Percentiles rank a stretch among this genome's conserved stretches.
These are phyloP conservation scores for Myxocyprinus asiaticus DNA, from an alignment of 2,113 vertebrate species.

Conservation along the genomic window DNA sequence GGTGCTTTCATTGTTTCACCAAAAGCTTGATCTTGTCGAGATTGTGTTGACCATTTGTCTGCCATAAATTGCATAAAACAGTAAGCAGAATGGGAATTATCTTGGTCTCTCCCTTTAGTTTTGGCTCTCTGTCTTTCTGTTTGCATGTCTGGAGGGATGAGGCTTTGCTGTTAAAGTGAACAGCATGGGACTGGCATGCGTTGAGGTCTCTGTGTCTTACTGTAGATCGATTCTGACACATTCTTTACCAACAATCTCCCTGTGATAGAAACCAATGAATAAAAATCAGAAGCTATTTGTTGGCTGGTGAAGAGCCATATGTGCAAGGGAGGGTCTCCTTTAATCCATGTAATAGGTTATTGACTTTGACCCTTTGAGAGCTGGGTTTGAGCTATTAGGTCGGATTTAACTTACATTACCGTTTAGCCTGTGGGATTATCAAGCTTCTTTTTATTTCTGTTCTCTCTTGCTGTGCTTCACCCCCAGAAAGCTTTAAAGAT, in stretches of 20 bases:
- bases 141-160: constrained; percentile 49
- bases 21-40: not conserved
- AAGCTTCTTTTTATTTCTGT: constrained; percentile 57
- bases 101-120: constrained; percentile 47
- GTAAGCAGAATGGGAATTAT: constrained; percentile 16
- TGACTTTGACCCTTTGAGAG: constrained; percentile 72
- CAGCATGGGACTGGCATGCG: constrained; percentile 56
- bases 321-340: constrained; percentile 63
- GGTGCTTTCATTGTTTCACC: not conserved
- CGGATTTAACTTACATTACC: constrained; percentile 65
- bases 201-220: constrained; percentile 62
- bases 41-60: not conserved
- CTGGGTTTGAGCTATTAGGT: constrained; percentile 60
- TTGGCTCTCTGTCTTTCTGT: constrained; percentile 43
- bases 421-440: constrained; percentile 56
- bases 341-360: constrained; percentile 74
- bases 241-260: constrained; percentile 72
- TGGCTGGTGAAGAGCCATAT: constrained; percentile 62
- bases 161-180: constrained; percentile 61
- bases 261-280: constrained; percentile 79
- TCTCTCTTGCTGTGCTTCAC: constrained; percentile 54
- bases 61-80: not conserved
- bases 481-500: constrained; percentile 49
- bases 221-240: constrained; percentile 72
- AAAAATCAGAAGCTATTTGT: constrained; percentile 81